A percentile compares a stretch with the other conserved stretches of the same genome.
phyloP scores from a whole-genome alignment of 2,888 invertebrate genomes.

The Adineta ricciae region DNA sequence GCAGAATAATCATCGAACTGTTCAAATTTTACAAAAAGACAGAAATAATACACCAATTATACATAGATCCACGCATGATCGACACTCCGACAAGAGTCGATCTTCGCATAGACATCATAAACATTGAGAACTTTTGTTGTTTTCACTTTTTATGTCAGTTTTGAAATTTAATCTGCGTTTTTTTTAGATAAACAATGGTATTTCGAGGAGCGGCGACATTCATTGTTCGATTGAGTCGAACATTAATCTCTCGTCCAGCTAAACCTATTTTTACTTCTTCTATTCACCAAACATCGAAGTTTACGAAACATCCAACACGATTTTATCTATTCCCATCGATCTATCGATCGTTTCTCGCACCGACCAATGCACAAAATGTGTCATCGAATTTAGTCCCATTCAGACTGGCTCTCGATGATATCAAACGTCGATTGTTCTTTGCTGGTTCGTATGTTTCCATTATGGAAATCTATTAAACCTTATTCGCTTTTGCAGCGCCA shows the following conservation, averaged over 20 bases:
- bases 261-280: neutral
- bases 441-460: neutral
- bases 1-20: neutral
- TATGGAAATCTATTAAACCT: neutral
- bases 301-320: neutral
- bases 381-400: neutral
- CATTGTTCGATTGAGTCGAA: neutral
- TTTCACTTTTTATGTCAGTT: neutral
- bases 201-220: neutral
- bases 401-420: neutral
- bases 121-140: neutral
- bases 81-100: neutral
- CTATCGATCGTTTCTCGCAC: neutral
- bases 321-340: neutral
- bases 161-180: neutral
- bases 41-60: neutral
- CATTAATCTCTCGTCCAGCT: neutral
- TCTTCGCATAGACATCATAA: neutral
- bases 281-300: neutral
- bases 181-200: neutral
- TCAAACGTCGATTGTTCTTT: conserved; percentile 11
- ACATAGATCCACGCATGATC: neutral
- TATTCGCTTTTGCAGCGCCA: neutral
- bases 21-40: neutral
- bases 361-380: neutral